Evolutionary conservation across 2,888 invertebrate genomes (phyloP).

Genomic region (Isoperla grammatica): DNA sequence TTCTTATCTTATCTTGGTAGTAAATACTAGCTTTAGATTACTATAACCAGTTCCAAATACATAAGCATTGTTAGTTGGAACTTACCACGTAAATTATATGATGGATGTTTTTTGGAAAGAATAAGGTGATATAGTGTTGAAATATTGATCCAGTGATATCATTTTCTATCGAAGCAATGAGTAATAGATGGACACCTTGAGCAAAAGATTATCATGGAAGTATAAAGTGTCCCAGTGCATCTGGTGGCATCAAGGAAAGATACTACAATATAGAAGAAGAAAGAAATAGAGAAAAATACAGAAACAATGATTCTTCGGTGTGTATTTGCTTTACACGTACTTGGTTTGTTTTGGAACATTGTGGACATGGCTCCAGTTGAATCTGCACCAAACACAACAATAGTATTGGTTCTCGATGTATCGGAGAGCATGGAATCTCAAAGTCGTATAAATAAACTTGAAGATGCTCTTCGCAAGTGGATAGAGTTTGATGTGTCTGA

Average conservation of each 20-base stretch:
- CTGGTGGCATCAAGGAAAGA: background rate
- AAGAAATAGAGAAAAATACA: constrained; percentile 42
- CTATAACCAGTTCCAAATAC: background rate
- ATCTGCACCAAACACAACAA: background rate
- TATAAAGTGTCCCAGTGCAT: background rate
- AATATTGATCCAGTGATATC: background rate
- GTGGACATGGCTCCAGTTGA: background rate
- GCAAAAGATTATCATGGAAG: background rate
- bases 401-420: constrained; percentile 12
- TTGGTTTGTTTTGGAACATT: background rate
- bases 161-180: background rate
- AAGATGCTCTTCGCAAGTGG: background rate
- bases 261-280: background rate
- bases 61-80: too few relatives aligned
- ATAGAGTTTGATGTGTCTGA: background rate
- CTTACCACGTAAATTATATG: too few relatives aligned
- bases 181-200: background rate
- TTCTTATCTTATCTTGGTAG: constrained; percentile 1
- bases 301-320: constrained; percentile 44
- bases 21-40: background rate
- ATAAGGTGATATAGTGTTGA: too few relatives aligned
- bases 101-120: too few relatives aligned
- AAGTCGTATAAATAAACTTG: background rate
- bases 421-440: constrained; percentile 18
- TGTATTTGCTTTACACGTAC: background rate